These are phyloP conservation scores for Chaetophractus vellerosus DNA, from an alignment of 2,797 vertebrate genomes.

Conservation along the genomic window DNA sequence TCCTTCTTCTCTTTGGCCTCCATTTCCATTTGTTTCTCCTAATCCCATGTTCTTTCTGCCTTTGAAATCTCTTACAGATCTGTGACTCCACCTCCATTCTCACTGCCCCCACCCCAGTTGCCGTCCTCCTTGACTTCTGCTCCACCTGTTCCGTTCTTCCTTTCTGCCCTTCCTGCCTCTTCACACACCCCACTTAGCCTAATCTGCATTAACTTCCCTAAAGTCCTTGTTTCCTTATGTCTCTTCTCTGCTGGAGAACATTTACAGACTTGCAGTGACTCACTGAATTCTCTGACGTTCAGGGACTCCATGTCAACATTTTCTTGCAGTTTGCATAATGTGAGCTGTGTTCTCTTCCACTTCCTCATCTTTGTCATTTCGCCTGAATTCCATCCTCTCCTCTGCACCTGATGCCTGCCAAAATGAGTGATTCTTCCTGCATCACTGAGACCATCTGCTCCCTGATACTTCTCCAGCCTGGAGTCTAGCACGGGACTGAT, in stretches of 20 bases:
- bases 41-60: neutral
- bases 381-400: neutral
- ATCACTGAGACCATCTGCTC: neutral
- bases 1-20: neutral
- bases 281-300: neutral
- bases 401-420: neutral
- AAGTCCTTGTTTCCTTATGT: neutral
- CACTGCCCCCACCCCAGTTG: fast-evolving
- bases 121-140: neutral
- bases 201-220: neutral
- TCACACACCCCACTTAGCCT: neutral
- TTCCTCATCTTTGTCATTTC: neutral
- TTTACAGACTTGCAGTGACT: neutral
- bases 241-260: neutral
- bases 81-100: no score
- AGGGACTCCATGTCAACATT: no score
- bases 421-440: neutral
- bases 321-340: neutral
- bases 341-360: neutral
- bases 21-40: neutral
- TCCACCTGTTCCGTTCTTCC: neutral
- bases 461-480: neutral
- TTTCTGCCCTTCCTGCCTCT: neutral
- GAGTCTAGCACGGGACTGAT: neutral
- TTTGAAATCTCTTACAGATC: neutral